Evolutionary conservation across 2,888 invertebrate genomes (phyloP), one percentile per base, ranked within the genome.

Genomic region (Nyleta sp.): DNA sequence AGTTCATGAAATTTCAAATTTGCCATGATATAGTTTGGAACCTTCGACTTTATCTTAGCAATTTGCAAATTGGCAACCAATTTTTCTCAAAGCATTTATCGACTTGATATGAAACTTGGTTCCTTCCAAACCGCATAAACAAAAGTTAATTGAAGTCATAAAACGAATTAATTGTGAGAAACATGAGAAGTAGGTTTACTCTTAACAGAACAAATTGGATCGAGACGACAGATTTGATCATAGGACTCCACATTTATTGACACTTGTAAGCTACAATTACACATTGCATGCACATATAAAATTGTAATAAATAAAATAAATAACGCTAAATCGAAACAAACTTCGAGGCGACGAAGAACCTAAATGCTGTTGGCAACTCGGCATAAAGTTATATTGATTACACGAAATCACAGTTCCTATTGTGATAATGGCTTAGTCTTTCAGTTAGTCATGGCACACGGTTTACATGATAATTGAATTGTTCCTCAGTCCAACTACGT

Each of bases 391-490:
- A 52, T 15, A 28, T 28, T 28, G 40, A 52, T 62, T 40, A 52
- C 13, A 52, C 17, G 7, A n/a, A 52, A 64, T 52, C 50, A 52
- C 64, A 40, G 48, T 62, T 62, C 17, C 0, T 5, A 2, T 38
- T 62, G 62, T 48, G 62, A 62, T 50, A 33, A 35, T n/a, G 8
- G 35, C 13, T 6, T 35, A 48, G 38, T 48, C 38, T 62, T 24
- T 62, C n/a, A 13, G 10, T 18, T 17, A 40, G 52, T 65, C 52
- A 65, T 65, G 64, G 64, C 64, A 64, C 64, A 64, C 46, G n/a
- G n/a, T 40, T 50, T 38, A 64, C 38, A 24, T n/a, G 15, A 22
- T 33, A 46, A 35, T 15, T 11, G 2, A 44, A 20, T 18, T 46
- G 33, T 7, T 40, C 10, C n/a, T 64, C 10, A 64, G 2, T 52